Conservation (phyloP, 1,140 invertebrate genomes). For the Brachionus rubens region DNA sequence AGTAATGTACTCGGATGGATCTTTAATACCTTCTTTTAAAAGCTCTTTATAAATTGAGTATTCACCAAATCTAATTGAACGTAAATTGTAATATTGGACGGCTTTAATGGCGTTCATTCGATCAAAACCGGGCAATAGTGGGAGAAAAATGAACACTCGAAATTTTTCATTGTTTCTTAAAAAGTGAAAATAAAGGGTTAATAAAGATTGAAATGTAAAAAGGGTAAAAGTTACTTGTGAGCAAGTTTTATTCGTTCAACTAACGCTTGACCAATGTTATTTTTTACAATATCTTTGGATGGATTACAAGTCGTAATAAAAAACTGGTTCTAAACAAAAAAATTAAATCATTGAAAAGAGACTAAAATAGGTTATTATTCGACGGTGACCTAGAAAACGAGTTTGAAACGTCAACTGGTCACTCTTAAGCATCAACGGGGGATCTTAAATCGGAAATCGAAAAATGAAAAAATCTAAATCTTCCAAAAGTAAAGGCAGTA, state of each 20-base stretch:
- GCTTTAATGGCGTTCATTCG: slow-evolving; percentile 83
- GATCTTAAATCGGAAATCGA: no score
- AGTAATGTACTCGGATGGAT: slow-evolving; percentile 84
- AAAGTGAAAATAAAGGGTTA: slow-evolving; percentile 16
- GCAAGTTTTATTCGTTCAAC: slow-evolving; percentile 30
- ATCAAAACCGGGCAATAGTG: slow-evolving; percentile 88
- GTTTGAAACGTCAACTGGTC: no score
- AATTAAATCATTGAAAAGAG: no score
- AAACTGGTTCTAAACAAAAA: slow-evolving; percentile 76
- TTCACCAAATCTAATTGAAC: slow-evolving; percentile 73
- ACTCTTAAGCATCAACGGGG: no score
- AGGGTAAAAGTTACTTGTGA: not conserved
- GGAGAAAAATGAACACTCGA: slow-evolving; percentile 88
- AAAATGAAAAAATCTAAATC: no score
- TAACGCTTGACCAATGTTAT: slow-evolving; percentile 28
- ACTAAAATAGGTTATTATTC: no score
- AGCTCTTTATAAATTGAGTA: slow-evolving; percentile 62
- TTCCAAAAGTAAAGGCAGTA: no score
- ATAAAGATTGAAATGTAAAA: not conserved
- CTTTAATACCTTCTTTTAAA: slow-evolving; percentile 65
- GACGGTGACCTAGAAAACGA: no score
- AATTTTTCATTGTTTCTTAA: slow-evolving; percentile 67
- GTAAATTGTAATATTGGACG: slow-evolving; percentile 89
- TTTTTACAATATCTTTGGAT: slow-evolving; percentile 15
- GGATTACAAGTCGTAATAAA: slow-evolving; percentile 69